Percentiles rank a stretch among this genome's conserved stretches.
Conservation (phyloP, 2,113 vertebrate genomes). For the Chrysemys picta region DNA sequence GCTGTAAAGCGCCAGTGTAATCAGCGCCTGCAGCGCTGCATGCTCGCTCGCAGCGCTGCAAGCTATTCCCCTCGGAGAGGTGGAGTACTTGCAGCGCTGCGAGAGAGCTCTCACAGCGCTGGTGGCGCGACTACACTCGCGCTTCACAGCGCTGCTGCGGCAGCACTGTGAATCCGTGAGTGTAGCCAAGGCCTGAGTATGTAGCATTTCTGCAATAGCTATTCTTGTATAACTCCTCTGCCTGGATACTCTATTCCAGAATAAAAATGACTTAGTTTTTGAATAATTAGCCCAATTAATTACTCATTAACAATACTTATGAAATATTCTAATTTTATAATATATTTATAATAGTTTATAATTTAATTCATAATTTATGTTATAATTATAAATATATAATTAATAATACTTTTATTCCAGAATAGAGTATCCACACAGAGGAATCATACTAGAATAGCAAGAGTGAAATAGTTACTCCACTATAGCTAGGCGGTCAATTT, state of each 20-base stretch:
- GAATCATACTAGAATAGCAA: conserved; percentile 31
- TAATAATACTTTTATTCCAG: conserved; percentile 4
- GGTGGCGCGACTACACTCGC: no score
- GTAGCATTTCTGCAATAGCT: background rate
- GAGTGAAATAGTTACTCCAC: background rate
- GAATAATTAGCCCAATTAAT: conserved; percentile 64
- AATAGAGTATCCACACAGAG: conserved; percentile 51
- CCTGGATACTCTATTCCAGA: background rate
- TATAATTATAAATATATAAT: background rate
- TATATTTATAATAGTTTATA: no score
- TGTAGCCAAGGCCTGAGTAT: background rate
- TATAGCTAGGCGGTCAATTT: background rate
- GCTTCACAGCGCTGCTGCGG: no score
- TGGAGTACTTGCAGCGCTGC: no score
- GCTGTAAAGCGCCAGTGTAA: no score
- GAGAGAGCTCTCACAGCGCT: no score
- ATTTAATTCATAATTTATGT: background rate
- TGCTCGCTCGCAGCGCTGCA: no score
- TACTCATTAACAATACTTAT: background rate
- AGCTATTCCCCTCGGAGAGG: no score
- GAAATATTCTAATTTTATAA: no score
- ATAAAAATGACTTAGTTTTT: background rate
- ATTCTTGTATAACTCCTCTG: conserved; percentile 24
- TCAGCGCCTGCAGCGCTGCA: no score
- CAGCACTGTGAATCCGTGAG: no score